Evolutionary conservation across 2,113 vertebrate species (phyloP), one percentile per base, ranked within the genome.

Genomic region (Plestiodon gilberti): DNA sequence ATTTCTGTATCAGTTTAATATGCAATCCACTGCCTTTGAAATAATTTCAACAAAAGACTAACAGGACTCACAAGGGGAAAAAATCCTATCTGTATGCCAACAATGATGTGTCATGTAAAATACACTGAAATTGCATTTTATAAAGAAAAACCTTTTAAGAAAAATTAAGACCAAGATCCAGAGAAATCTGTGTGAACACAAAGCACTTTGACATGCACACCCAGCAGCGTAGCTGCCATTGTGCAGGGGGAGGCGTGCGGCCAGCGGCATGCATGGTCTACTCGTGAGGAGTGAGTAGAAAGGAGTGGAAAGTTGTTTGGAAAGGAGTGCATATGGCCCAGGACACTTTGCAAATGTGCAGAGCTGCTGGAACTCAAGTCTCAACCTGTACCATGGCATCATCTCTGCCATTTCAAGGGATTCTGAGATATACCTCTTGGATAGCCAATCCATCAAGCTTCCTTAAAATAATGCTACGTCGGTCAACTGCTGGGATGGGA

Each of bases 1-100:
- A 84, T 55, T 38, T 87, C 22, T 89, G 28, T 1, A 86, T 91
- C 61, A 82, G 15, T 91, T 91, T 92, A 92, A 80, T 87, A 74
- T 78, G 17, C 1, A 90, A 30, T 5, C 10, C 14, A 77, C 6
- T 75, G 57, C 71, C 4, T 89, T 85, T 30, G 57, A 59, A 87
- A 43, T 83, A 91, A 4, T 87, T 87, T 77, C 0, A 78, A 38
- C 35, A 91, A 28, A 81, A n/a, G 35, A 70, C 38, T 74, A 88
- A 65, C 28, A 77, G 77, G n/a, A 20, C 8, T 67, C 25, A 57
- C 43, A 77, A 78, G 61, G 64, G 61, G 23, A 25, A 55, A 67
- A 75, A 73, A 59, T 73, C 33, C 52, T 38, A 40, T 83, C n/a
- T 2, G 18, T 76, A 77, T 67, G 33, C 10, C 9, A 48, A 52